phyloP scores from a whole-genome alignment of 2,888 invertebrate genomes.

The Spodoptera picta region DNA sequence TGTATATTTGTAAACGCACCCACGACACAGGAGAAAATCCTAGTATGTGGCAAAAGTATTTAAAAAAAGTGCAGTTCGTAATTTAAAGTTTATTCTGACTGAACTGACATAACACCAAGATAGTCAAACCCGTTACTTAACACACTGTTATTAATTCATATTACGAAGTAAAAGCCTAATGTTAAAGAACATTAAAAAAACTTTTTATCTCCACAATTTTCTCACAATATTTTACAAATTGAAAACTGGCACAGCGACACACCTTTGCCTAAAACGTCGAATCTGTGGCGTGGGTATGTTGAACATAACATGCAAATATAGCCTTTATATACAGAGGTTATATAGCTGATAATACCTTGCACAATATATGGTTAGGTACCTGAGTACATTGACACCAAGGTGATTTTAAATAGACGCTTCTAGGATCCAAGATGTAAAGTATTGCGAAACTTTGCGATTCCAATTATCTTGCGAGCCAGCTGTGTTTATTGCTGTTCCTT shows the following conservation, averaged over 20 bases:
- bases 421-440: constrained; percentile 34
- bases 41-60: too few species aligned
- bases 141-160: too few species aligned
- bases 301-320: constrained; percentile 31
- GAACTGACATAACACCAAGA: too few species aligned
- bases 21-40: too few species aligned
- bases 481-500: constrained; percentile 7
- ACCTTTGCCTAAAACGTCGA: constrained; percentile 49
- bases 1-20: too few species aligned
- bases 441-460: constrained; percentile 36
- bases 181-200: too few species aligned
- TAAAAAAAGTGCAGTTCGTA: too few species aligned
- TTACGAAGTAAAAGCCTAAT: too few species aligned
- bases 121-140: too few species aligned
- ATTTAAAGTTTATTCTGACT: too few species aligned
- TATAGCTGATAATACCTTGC: constrained; percentile 29
- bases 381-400: constrained; percentile 37
- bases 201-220: constrained; percentile 30
- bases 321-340: constrained; percentile 14
- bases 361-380: constrained; percentile 30
- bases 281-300: constrained; percentile 47
- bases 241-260: constrained; percentile 49
- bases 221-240: constrained; percentile 41
- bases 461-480: constrained; percentile 30
- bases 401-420: constrained; percentile 51